These are phyloP conservation scores for Callitettix versicolor DNA, from an alignment of 1,140 invertebrate species.

Conservation along the genomic window DNA sequence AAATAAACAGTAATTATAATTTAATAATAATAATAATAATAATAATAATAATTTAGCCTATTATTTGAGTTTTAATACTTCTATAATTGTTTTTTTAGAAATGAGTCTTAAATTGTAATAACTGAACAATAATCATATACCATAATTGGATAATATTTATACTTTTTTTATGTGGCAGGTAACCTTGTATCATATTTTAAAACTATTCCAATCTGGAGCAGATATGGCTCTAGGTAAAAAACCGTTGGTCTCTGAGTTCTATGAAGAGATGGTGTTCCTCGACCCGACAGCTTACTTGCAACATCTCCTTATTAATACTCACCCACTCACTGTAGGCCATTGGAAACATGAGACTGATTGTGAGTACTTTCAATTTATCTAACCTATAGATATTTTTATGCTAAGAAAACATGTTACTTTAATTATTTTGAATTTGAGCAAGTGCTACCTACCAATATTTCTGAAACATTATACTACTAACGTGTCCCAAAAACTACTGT, in stretches of 20 bases:
- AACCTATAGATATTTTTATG: no score
- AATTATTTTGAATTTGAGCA: background rate
- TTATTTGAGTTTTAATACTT: no score
- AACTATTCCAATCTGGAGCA: conserved; percentile 79
- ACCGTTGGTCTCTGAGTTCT: conserved; percentile 82
- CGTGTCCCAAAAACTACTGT: no score
- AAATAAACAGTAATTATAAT: no score
- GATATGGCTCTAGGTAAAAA: conserved; percentile 57
- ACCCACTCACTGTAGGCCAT: conserved; percentile 57
- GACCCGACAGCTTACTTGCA: conserved; percentile 92
- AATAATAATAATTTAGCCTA: no score
- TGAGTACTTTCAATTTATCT: conserved; percentile 41
- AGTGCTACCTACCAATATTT: background rate
- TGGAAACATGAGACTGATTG: conserved; percentile 88
- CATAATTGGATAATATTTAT: background rate
- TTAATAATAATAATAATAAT: no score
- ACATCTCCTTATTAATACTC: conserved; percentile 66
- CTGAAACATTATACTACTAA: background rate
- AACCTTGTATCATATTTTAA: conserved; percentile 90
- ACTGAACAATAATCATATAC: no score
- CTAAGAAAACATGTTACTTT: conserved; percentile 8
- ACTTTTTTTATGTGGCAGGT: conserved; percentile 46
- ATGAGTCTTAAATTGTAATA: no score
- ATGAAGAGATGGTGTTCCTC: conserved; percentile 96
- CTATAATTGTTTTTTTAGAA: no score